A percentile compares a stretch with the other conserved stretches of the same genome.
Evolutionary conservation across 2,113 vertebrate genomes (phyloP).

Genomic region (Malurus elegans): DNA sequence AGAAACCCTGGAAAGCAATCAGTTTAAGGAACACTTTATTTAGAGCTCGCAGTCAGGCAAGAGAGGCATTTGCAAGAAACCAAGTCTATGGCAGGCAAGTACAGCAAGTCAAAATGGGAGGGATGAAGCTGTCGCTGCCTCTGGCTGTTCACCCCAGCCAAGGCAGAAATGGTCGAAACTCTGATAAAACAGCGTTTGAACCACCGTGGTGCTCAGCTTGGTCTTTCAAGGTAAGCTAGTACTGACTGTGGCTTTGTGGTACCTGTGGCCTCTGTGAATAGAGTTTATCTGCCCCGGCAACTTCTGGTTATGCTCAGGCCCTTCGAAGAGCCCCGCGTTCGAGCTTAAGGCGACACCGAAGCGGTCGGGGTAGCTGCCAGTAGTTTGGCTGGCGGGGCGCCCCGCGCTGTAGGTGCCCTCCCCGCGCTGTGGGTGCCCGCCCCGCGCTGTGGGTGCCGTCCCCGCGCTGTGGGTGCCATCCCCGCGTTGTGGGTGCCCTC

Average conservation of each 20-base stretch:
- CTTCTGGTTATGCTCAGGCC: background rate
- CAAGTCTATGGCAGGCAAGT: background rate
- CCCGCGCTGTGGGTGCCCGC: no score
- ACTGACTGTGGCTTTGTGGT: background rate
- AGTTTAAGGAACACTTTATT: background rate
- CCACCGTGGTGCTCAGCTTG: background rate
- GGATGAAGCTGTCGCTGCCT: background rate
- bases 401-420: no score
- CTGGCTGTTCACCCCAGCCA: background rate
- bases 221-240: background rate
- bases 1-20: background rate
- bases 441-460: no score
- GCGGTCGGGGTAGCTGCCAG: accelerated
- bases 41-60: background rate
- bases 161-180: background rate
- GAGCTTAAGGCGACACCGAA: accelerated
- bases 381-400: background rate
- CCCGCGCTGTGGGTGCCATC: no score
- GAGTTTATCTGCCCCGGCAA: background rate
- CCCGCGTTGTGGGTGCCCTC: no score
- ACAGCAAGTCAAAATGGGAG: accelerated
- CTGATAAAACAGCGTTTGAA: background rate
- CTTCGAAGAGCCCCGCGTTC: accelerated
- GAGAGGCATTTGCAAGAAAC: background rate
- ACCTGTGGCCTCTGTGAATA: background rate